Conservation (phyloP, 1,140 invertebrate species). For the Lepidurus arcticus region DNA sequence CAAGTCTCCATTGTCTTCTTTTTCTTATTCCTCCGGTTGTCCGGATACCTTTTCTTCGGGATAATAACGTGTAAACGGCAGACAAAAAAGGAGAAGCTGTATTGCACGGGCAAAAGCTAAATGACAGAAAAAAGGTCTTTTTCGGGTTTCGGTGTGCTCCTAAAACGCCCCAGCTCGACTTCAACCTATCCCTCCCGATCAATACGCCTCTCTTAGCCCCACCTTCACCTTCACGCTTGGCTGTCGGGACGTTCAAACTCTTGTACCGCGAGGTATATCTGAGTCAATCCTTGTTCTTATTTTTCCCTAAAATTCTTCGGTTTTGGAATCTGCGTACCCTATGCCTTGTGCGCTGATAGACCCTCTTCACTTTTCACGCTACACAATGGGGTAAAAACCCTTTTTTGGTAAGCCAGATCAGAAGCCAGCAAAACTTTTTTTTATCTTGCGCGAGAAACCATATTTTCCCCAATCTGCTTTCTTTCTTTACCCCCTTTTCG, state of each 20-base stretch:
- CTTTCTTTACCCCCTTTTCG: too few species aligned
- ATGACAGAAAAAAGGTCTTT: too few species aligned
- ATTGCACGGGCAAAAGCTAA: too few species aligned
- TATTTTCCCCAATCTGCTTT: too few species aligned
- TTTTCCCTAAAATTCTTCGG: neutral
- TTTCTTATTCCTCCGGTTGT: too few species aligned
- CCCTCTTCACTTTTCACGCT: neutral
- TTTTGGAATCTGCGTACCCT: neutral
- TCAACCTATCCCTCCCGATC: neutral
- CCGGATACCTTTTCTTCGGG: too few species aligned
- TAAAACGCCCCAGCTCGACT: neutral
- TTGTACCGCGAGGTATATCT: neutral
- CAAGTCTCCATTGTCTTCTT: too few species aligned
- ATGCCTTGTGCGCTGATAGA: too few species aligned
- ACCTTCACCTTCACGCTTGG: slow-evolving; percentile 8
- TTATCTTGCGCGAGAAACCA: too few species aligned
- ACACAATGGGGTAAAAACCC: neutral
- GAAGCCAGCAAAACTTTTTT: too few species aligned
- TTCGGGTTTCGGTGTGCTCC: neutral
- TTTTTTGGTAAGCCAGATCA: neutral
- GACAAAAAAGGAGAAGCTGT: too few species aligned
- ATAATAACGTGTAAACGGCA: too few species aligned
- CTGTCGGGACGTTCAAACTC: neutral
- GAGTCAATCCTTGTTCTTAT: neutral
- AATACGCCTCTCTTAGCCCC: slow-evolving; percentile 2